These are phyloP conservation scores for Cossypha heuglini DNA, from an alignment of 2,797 vertebrate genomes.

Conservation along the genomic window DNA sequence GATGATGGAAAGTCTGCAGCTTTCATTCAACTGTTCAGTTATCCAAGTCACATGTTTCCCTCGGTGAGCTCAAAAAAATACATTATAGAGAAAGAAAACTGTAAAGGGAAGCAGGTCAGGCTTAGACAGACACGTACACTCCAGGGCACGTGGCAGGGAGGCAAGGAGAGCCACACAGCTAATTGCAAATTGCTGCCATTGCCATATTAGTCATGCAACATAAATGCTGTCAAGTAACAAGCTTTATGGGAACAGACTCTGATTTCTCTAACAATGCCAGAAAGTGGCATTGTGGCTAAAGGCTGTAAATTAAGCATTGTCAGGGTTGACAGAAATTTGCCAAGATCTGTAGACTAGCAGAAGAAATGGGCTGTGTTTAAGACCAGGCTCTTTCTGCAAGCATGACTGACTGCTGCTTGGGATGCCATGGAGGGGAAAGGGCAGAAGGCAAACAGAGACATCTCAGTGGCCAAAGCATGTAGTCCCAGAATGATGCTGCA, in stretches of 20 bases:
- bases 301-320: not conserved
- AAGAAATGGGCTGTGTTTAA: not conserved
- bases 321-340: not conserved
- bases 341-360: not conserved
- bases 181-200: constrained; percentile 29
- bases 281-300: constrained; percentile 7
- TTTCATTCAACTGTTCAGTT: not conserved
- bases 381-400: not conserved
- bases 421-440: not conserved
- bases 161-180: not conserved
- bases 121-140: not conserved
- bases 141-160: not conserved
- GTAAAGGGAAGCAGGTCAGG: not conserved
- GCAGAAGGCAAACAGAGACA: not conserved
- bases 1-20: not conserved
- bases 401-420: not conserved
- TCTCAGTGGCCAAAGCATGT: fast-evolving
- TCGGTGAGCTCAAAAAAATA: not conserved
- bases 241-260: constrained; percentile 30
- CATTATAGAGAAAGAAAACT: not conserved
- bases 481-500: not conserved
- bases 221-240: constrained; percentile 29
- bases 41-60: not conserved
- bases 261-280: not conserved
- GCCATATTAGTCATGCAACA: constrained; percentile 38